Evolutionary conservation across 2,797 vertebrate species (phyloP).

Genomic region (Tapirus indicus): DNA sequence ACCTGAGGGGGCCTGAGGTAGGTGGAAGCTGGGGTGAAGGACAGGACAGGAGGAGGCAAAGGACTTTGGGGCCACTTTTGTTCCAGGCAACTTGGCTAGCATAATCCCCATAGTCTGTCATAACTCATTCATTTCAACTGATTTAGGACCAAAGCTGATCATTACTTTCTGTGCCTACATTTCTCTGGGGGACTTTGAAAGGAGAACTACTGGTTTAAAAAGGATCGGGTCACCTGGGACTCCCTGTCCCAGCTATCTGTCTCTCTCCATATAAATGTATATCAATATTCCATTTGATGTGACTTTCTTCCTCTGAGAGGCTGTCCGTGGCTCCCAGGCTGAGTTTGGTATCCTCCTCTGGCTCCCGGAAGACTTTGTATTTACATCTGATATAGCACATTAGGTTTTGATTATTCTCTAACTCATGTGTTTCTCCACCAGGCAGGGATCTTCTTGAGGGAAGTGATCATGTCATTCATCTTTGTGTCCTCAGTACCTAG

Average conservation of each 20-base stretch:
- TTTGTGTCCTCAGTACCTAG: neutral
- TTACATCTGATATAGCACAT: neutral
- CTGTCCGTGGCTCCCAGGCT: neutral
- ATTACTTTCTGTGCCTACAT: neutral
- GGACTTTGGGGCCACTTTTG: neutral
- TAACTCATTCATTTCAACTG: neutral
- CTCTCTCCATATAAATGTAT: neutral
- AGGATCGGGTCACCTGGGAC: neutral
- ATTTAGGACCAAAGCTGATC: neutral
- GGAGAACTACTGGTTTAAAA: neutral
- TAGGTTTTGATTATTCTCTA: neutral
- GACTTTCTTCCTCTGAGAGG: neutral
- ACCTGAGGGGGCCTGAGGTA: neutral
- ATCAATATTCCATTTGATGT: neutral
- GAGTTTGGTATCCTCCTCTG: neutral
- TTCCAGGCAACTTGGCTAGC: neutral
- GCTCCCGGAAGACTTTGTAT: neutral
- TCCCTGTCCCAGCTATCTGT: neutral
- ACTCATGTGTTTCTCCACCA: neutral
- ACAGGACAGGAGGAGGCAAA: neutral
- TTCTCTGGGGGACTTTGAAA: constrained; percentile 1
- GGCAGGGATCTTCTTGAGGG: neutral
- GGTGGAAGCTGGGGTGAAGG: neutral
- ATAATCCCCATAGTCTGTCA: neutral
- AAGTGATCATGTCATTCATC: neutral